Conservation (phyloP, 2,797 vertebrate species). For the Gallinago stenura region DNA sequence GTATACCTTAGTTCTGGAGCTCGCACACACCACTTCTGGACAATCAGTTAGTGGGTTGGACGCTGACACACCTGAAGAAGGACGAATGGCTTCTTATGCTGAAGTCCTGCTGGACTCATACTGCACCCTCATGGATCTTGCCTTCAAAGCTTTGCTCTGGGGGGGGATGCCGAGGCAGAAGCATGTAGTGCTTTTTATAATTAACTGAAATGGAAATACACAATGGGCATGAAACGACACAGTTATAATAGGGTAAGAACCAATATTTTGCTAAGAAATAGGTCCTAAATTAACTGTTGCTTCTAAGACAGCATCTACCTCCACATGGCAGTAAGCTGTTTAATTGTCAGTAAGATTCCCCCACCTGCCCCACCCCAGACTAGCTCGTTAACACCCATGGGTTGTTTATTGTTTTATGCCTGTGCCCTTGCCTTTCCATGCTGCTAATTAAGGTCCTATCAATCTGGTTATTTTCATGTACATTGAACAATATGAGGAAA, state of each 20-base stretch:
- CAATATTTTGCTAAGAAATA: not conserved
- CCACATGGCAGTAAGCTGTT: not conserved
- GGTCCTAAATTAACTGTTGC: not conserved
- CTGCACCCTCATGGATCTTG: not conserved
- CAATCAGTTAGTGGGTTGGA: not conserved
- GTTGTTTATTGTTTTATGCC: not conserved
- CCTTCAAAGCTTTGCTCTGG: not conserved
- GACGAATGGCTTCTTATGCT: not conserved
- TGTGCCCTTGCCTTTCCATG: not conserved
- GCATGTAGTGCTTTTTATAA: not conserved
- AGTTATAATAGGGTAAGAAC: not conserved
- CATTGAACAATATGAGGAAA: constrained; percentile 56
- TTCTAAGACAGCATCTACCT: not conserved
- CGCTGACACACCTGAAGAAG: not conserved
- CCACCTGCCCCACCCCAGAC: not conserved
- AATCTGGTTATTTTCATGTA: constrained; percentile 41
- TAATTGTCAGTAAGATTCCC: not conserved
- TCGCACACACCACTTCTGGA: not conserved
- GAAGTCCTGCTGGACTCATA: not conserved
- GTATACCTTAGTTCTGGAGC: not conserved
- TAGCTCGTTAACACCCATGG: not conserved
- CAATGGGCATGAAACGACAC: not conserved
- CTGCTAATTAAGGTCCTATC: not conserved
- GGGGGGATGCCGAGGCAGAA: not conserved
- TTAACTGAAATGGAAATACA: not conserved